phyloP scores from a whole-genome alignment of 2,888 invertebrate genomes.

The Tetragonisca angustula region DNA sequence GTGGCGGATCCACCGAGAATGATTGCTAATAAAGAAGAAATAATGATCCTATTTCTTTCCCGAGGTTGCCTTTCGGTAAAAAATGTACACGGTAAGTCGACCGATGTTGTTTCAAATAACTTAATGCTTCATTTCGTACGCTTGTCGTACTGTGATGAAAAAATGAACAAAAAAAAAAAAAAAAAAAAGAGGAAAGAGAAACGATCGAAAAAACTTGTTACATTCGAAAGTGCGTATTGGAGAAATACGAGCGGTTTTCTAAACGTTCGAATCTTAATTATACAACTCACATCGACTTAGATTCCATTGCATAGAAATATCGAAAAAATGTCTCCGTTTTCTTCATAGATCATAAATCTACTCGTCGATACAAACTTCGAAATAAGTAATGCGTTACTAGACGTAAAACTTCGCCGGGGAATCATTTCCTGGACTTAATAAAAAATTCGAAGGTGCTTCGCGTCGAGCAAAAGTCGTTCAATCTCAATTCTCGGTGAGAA shows the following conservation, averaged over 20 bases:
- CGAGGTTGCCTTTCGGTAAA: slow-evolving; percentile 43
- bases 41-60: slow-evolving; percentile 56
- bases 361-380: slow-evolving; percentile 1
- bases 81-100: slow-evolving; percentile 31
- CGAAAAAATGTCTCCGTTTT: neutral
- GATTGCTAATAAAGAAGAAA: slow-evolving; percentile 60
- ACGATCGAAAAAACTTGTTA: neutral
- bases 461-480: slow-evolving; percentile 32
- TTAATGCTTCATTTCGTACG: slow-evolving; percentile 30
- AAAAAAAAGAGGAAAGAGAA: neutral
- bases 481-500: slow-evolving; percentile 3
- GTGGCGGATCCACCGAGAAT: slow-evolving; percentile 49
- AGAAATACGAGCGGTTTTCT: neutral
- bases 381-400: neutral
- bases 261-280: neutral
- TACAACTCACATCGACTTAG: neutral
- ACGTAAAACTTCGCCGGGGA: slow-evolving; percentile 7
- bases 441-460: slow-evolving; percentile 29
- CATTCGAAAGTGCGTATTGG: neutral
- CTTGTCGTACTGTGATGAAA: neutral
- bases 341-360: slow-evolving; percentile 16
- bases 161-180: neutral
- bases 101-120: slow-evolving; percentile 41
- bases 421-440: slow-evolving; percentile 12
- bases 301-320: too few relatives aligned